Base-by-base conservation (phyloP, 2,113 vertebrate genomes). In the Trematocara variabile region DNA sequence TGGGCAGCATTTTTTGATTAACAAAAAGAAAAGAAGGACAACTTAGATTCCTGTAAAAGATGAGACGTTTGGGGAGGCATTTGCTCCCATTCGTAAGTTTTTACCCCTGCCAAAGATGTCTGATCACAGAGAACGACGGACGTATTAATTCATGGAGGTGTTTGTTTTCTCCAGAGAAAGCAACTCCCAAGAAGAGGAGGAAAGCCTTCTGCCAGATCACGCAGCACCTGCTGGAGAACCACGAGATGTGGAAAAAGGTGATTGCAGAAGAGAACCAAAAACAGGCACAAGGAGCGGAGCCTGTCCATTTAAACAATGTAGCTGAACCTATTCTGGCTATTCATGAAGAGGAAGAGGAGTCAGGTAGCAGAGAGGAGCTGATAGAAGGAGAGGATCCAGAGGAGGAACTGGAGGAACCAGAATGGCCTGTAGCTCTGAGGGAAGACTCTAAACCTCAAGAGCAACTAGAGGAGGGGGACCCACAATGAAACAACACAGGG, bases 171-270 rank as follows among this genome's bases (percentile, higher is more conserved):
- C 6, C 94, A 99, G 98, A 97, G 93, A 98, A 97, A 96, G 95
- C 93, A 85, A 93, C 93, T 37, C 95, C 96, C 83, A 97, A 98
- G 92, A 97, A 94, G 85, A 96, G 97, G 92, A 97, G 97, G 90
- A 98, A 97, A 96, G 97, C 97, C 83, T 98, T 98, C 95, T 99
- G 98, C 92, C 97, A 98, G 91, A 98, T 99, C 92, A 98, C 97
- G 8, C 98, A 99, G 82, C 98, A 99, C 91, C 96, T 99, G 78
- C 85, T 99, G 85, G 97, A 99, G 93, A 99, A 99, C 95, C 98
- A 99, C 58, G 96, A 97, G 87, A 99, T 99, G 99, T 99, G 99
- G 99, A 98, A 99, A 96, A 97, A 98, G 82, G 98, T 98, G 82
- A 99, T 98, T 0, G 97, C 96, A 37, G 97, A 98, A 0, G 98